Base-by-base conservation (phyloP, 2,888 invertebrate species). In the Artemia sp. region DNA sequence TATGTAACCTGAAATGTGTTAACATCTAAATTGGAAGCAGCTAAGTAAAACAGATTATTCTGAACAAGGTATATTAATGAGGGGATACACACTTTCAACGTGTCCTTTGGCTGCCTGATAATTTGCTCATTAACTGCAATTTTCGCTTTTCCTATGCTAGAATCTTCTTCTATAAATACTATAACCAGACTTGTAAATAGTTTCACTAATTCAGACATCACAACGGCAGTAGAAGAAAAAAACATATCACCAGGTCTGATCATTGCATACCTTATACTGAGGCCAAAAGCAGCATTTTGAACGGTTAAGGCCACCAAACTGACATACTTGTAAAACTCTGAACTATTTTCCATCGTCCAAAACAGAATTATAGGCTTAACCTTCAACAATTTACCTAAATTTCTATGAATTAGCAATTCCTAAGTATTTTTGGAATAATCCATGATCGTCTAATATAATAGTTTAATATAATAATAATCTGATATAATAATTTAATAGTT, bases 1-100 rank as follows among this genome's bases (percentile, higher is more conserved):
- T 97, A 97, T 71, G 96, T 94, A 11, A 97, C 92, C 90, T 91
- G 98, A 82, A 95, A 93, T 53, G 98, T 98, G 19, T 97, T 97
- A 69, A 97, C 97, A 82, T 98, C 97, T 75, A 98, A 83, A 83
- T 98, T 94, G 6, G 95, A 92, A 51, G 96, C 91, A 1, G 97
- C 95, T 50, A 98, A 85, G 79, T 96, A 98, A 12, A 98, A 83
- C 72, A 98, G 82, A 82, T 98, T 98, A 78, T 98, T 98, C 80
- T 98, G 98, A 73, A 98, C 81, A 69, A 93, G 88, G 77, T 98
- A 98, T 2, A 97, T 85, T 75, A 96, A 82, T 0, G 97, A 94
- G 70, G 97, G 97, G 70, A 98, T 89, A 75, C 92, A 91, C 24
- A 98, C 91, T 82, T 91, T 89, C 50, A 92, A 78, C 0, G 93